Evolutionary conservation across 1,140 invertebrate genomes (phyloP).

Genomic region (Eupeodes corollae): DNA sequence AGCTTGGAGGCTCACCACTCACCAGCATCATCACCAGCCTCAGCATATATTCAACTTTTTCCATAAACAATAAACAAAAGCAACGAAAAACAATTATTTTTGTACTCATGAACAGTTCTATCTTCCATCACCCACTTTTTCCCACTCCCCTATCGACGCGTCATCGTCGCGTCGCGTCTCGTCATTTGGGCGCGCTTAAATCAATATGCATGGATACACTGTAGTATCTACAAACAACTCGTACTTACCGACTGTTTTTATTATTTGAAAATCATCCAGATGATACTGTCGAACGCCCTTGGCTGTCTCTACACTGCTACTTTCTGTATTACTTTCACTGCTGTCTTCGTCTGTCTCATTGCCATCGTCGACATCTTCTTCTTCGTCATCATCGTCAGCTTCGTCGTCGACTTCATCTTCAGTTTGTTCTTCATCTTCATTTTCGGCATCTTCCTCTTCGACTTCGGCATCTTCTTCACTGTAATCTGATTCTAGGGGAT

Average conservation of each 20-base stretch:
- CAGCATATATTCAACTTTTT: no score
- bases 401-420: constrained; percentile 16
- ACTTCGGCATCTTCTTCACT: constrained; percentile 25
- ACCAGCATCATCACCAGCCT: no score
- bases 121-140: no score
- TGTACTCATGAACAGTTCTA: no score
- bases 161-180: no score
- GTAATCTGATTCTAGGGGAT: constrained; percentile 32
- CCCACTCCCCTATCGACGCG: no score
- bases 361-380: constrained; percentile 31
- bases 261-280: constrained; percentile 64
- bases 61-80: no score
- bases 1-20: no score
- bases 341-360: constrained; percentile 19
- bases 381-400: constrained; percentile 26
- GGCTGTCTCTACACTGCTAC: constrained; percentile 44
- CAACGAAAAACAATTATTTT: no score
- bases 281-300: constrained; percentile 57
- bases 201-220: no score
- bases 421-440: constrained; percentile 7
- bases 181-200: no score
- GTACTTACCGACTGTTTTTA: constrained; percentile 68
- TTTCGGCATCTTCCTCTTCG: constrained; percentile 12
- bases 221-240: no score
- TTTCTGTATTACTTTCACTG: constrained; percentile 15